phyloP scores from a whole-genome alignment of 2,113 vertebrate genomes.

The Ciconia maguari region DNA sequence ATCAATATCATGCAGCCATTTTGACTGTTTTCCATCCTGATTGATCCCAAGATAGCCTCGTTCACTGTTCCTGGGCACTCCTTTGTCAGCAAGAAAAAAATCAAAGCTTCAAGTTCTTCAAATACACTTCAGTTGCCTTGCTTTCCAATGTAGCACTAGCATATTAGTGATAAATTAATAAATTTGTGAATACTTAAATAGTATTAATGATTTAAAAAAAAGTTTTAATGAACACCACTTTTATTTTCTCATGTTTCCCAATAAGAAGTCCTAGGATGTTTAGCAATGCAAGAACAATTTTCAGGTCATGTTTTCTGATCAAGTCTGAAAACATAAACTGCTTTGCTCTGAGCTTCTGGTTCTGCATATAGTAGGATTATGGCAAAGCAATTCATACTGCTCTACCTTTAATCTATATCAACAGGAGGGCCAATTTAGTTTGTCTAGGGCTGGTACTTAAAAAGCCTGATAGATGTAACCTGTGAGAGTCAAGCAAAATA shows the following conservation, averaged over 20 bases:
- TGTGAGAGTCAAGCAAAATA: constrained; percentile 24
- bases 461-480: constrained; percentile 24
- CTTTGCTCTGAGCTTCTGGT: constrained; percentile 10
- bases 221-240: background rate
- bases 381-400: constrained; percentile 52
- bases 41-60: background rate
- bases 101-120: background rate
- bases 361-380: constrained; percentile 73
- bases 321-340: constrained; percentile 37
- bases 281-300: background rate
- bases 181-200: background rate
- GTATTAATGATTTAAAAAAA: background rate
- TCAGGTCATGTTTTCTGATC: constrained; percentile 26
- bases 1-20: background rate
- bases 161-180: background rate
- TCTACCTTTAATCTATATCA: constrained; percentile 66
- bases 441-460: constrained; percentile 29
- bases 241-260: background rate
- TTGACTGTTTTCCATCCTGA: background rate
- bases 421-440: constrained; percentile 58
- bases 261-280: background rate
- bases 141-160: background rate
- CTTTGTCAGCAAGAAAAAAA: background rate
- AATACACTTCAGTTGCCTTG: background rate
- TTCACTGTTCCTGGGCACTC: background rate